These are phyloP conservation scores for Drosophila mayri DNA, from an alignment of 1,140 invertebrate species.

Conservation along the genomic window DNA sequence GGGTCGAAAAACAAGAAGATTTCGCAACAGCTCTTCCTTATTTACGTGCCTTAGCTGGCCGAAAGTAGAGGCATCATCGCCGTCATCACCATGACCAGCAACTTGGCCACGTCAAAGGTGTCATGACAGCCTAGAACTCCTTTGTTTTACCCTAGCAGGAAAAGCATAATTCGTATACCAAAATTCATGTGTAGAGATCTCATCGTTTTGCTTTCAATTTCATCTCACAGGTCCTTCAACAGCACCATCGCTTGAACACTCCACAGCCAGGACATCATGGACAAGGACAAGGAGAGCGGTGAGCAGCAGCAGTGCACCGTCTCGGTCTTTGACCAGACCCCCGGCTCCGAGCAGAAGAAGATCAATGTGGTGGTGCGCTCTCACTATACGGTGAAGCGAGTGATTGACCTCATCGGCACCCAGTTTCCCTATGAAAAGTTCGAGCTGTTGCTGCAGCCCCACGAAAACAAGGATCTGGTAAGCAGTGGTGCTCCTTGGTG, in stretches of 20 bases:
- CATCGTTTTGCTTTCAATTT: conserved; percentile 7
- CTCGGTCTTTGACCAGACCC: conserved; percentile 86
- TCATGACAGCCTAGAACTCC: conserved; percentile 6
- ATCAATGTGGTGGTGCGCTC: conserved; percentile 85
- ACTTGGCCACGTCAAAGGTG: conserved; percentile 32
- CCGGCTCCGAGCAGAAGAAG: conserved; percentile 83
- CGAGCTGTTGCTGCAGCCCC: conserved; percentile 85
- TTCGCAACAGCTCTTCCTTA: conserved; percentile 46
- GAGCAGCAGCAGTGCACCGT: conserved; percentile 86
- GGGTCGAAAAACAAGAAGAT: conserved; percentile 62
- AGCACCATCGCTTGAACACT: conserved; percentile 53
- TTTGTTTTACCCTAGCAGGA: conserved; percentile 8
- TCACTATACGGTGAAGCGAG: conserved; percentile 85
- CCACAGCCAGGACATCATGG: conserved; percentile 51
- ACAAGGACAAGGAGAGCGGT: conserved; percentile 73
- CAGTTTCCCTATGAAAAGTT: conserved; percentile 86
- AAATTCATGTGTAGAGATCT: conserved; percentile 39
- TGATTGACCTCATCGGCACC: conserved; percentile 86
- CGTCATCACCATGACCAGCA: conserved; percentile 22
- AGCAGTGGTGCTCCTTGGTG: conserved; percentile 2
- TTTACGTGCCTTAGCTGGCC: conserved; percentile 23
- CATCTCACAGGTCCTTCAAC: conserved; percentile 10
- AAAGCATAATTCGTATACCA: conserved; percentile 3
- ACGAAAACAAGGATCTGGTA: conserved; percentile 70
- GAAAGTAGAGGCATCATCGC: background rate